A percentile compares a stretch with the other conserved stretches of the same genome.
Evolutionary conservation across 1,140 invertebrate genomes (phyloP).

Genomic region (Chionoecetes opilio): DNA sequence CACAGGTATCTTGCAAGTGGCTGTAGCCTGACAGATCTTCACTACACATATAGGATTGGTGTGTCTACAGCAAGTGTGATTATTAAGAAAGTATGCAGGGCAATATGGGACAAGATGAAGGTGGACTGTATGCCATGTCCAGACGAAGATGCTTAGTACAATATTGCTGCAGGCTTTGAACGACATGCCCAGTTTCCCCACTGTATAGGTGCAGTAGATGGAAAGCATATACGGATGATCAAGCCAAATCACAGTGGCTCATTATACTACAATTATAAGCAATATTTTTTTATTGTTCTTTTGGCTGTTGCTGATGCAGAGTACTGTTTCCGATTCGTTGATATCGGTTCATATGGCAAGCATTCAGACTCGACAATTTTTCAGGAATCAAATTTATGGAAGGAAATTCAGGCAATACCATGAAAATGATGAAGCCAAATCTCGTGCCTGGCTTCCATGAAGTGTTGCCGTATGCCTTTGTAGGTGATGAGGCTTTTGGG

Average conservation of each 20-base stretch:
- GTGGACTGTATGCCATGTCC: conserved; percentile 35
- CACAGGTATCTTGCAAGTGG: conserved; percentile 22
- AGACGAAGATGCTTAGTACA: conserved; percentile 34
- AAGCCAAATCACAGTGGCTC: conserved; percentile 56
- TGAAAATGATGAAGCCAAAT: conserved; percentile 65
- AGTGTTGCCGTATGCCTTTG: conserved; percentile 63
- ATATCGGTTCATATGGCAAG: conserved; percentile 65
- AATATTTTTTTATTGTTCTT: conserved; percentile 60
- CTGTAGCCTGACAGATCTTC: conserved; percentile 82
- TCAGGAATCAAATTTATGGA: conserved; percentile 67
- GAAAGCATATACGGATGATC: background rate
- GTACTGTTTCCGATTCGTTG: conserved; percentile 54
- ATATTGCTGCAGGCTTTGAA: conserved; percentile 55
- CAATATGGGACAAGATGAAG: conserved; percentile 82
- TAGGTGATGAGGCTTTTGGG: conserved; percentile 70
- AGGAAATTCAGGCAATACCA: conserved; percentile 39
- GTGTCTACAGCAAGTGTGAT: conserved; percentile 82
- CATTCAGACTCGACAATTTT: conserved; percentile 53
- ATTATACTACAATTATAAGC: conserved; percentile 52
- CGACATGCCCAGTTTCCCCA: background rate
- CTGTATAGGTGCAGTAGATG: conserved; percentile 23
- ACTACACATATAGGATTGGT: conserved; percentile 82
- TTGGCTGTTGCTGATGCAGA: conserved; percentile 63
- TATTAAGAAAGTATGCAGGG: conserved; percentile 82
- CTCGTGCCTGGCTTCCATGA: conserved; percentile 54